phyloP scores from a whole-genome alignment of 2,888 invertebrate species.

The Dolichopus griseipennis region DNA sequence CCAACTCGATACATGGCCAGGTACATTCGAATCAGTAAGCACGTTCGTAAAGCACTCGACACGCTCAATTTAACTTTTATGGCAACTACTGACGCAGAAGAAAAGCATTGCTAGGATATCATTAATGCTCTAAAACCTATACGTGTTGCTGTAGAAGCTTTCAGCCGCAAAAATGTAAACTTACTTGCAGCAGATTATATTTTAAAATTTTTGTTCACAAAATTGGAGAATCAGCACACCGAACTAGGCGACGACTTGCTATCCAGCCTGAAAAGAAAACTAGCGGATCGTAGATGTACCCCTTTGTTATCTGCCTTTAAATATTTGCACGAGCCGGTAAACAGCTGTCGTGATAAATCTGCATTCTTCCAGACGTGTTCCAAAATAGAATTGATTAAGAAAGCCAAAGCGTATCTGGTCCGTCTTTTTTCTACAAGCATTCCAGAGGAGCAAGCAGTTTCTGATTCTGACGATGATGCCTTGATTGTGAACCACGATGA shows the following conservation, averaged over 20 bases:
- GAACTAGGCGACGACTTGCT: no score
- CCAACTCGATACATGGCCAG: not conserved
- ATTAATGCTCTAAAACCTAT: no score
- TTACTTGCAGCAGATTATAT: constrained; percentile 7
- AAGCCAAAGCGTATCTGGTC: constrained; percentile 9
- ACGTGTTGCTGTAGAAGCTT: not conserved
- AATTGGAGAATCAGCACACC: no score
- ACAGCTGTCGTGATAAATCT: constrained; percentile 9
- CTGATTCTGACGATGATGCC: constrained; percentile 7
- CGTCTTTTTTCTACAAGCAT: constrained; percentile 7
- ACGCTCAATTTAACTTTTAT: no score
- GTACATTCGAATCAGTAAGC: not conserved
- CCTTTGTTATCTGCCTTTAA: constrained; percentile 7
- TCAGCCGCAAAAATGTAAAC: not conserved
- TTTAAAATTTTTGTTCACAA: constrained; percentile 10
- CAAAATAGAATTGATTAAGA: constrained; percentile 8
- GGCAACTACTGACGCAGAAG: no score
- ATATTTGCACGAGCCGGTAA: constrained; percentile 9
- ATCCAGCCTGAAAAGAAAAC: no score
- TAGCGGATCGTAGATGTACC: constrained; percentile 7
- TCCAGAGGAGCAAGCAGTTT: not conserved
- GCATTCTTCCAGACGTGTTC: constrained; percentile 8
- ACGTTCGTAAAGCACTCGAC: no score
- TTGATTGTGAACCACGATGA: not conserved
- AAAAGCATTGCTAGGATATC: no score